phyloP scores from a whole-genome alignment of 2,888 invertebrate species.

The Dicranocentrus wangi region DNA sequence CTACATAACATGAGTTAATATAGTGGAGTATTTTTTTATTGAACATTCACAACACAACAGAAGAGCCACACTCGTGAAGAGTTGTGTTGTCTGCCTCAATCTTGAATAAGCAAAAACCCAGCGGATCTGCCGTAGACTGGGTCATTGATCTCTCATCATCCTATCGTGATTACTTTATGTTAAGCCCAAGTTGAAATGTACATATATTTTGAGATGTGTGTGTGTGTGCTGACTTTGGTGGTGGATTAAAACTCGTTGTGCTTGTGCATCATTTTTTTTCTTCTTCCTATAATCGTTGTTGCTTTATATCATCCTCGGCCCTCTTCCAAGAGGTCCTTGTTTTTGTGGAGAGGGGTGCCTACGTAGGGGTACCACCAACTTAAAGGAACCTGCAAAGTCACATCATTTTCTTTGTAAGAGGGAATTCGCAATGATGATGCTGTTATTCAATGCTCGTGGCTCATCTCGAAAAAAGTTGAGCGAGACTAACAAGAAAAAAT shows the following conservation, averaged over 20 bases:
- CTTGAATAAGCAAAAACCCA: conserved; percentile 9
- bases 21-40: too few species aligned
- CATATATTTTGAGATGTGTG: conserved; percentile 4
- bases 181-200: conserved; percentile 17
- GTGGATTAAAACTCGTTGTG: conserved; percentile 27
- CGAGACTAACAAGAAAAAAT: too few species aligned
- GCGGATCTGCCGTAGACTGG: conserved; percentile 14
- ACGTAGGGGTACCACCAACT: too few species aligned
- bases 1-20: neutral
- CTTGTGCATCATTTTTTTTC: conserved; percentile 17
- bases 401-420: too few species aligned
- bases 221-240: conserved; percentile 18
- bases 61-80: neutral
- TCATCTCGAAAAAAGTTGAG: too few species aligned
- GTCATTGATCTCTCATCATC: conserved; percentile 43
- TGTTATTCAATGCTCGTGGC: too few species aligned
- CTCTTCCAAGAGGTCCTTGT: neutral
- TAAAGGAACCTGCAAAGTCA: too few species aligned
- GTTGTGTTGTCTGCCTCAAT: conserved; percentile 14
- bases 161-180: conserved; percentile 38
- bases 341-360: too few species aligned
- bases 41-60: neutral
- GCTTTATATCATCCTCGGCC: too few species aligned
- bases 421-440: too few species aligned
- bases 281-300: neutral